These are phyloP conservation scores for Nesogale talazaci DNA, from an alignment of 2,113 vertebrate species.

Conservation along the genomic window DNA sequence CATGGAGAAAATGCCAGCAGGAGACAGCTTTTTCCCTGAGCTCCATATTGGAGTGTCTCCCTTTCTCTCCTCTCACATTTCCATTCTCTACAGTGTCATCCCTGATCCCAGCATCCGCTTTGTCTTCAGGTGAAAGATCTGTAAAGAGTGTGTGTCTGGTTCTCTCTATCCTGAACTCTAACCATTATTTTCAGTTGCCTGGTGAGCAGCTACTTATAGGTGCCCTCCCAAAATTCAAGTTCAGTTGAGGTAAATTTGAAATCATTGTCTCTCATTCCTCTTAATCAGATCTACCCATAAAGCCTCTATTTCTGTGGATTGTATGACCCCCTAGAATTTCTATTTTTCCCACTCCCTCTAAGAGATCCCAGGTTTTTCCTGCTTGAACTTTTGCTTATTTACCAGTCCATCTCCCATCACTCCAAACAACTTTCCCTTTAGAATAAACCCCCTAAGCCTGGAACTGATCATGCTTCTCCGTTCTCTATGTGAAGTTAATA, in stretches of 20 bases:
- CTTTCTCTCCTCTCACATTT: background rate
- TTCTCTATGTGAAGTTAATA: background rate
- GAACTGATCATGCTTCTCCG: background rate
- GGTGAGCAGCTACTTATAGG: background rate
- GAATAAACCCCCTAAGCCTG: background rate
- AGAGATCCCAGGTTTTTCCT: background rate
- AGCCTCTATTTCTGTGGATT: background rate
- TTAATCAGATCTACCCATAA: background rate
- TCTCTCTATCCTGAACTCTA: background rate
- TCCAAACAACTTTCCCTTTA: background rate
- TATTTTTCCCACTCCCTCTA: background rate
- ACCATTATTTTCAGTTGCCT: background rate
- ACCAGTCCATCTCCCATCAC: background rate
- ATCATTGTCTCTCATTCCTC: background rate
- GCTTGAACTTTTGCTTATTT: background rate
- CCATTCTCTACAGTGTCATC: background rate
- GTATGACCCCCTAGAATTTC: background rate
- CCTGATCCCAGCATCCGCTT: no score
- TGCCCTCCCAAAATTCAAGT: background rate
- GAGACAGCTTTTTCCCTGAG: background rate
- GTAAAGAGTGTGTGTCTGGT: no score
- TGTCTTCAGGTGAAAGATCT: background rate
- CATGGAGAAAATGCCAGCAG: background rate
- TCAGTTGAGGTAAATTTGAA: background rate
- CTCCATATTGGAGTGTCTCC: background rate